Conservation (phyloP, 2,113 vertebrate species). For the Thamnophis sirtalis region DNA sequence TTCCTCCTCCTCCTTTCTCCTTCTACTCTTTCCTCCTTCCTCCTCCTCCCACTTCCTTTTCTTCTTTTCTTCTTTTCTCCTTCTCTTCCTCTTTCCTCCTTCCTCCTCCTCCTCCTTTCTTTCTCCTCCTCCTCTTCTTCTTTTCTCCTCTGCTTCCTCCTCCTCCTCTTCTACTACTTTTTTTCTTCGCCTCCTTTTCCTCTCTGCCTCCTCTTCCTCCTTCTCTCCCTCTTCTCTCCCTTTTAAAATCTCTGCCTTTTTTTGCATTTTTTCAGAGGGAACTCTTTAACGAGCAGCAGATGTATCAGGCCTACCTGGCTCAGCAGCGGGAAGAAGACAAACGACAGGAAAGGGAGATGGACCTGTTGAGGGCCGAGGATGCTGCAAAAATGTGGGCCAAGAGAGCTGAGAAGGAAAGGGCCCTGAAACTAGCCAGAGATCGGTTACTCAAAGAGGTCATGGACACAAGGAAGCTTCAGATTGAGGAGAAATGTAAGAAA, state of each 20-base stretch:
- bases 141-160: neutral
- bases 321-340: constrained; percentile 70
- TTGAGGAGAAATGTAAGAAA: constrained; percentile 82
- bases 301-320: constrained; percentile 74
- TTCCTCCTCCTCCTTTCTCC: too few relatives aligned
- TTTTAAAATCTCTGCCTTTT: neutral
- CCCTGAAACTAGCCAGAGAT: constrained; percentile 70
- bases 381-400: constrained; percentile 62
- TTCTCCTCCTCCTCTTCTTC: fast-evolving
- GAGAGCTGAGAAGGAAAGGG: constrained; percentile 57
- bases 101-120: too few relatives aligned
- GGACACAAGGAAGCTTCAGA: constrained; percentile 72
- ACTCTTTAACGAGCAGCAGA: constrained; percentile 71
- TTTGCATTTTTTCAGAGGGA: constrained; percentile 65
- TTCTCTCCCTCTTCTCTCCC: too few relatives aligned
- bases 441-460: constrained; percentile 77
- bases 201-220: too few relatives aligned
- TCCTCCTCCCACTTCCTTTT: too few relatives aligned
- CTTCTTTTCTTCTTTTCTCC: too few relatives aligned
- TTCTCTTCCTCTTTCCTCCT: neutral
- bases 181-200: too few relatives aligned
- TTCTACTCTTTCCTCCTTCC: too few relatives aligned
- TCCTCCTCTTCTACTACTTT: too few relatives aligned
- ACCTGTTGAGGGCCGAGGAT: constrained; percentile 73
- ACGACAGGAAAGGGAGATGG: constrained; percentile 67